Conservation (phyloP, 2,888 invertebrate species). For the Esperia sulphurella region DNA sequence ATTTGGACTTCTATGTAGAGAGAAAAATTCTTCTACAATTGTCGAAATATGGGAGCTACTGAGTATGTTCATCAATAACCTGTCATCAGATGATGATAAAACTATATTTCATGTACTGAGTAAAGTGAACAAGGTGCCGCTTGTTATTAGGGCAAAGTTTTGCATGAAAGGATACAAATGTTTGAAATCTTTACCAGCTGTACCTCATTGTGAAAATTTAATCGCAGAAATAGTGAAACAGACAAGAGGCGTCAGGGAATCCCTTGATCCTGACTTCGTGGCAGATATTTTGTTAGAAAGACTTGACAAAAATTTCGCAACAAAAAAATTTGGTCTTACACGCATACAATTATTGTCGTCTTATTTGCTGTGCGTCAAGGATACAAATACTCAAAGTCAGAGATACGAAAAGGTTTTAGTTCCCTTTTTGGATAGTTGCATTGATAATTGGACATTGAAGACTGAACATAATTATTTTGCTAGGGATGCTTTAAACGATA, state of each 20-base stretch:
- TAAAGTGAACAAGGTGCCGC: slow-evolving; percentile 32
- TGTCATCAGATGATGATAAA: slow-evolving; percentile 47
- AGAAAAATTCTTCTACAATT: slow-evolving; percentile 32
- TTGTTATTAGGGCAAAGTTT: slow-evolving; percentile 32
- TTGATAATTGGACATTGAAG: slow-evolving; percentile 31
- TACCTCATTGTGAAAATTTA: slow-evolving; percentile 15
- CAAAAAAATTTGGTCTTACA: slow-evolving; percentile 16
- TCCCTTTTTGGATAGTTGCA: slow-evolving; percentile 34
- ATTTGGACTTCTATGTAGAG: slow-evolving; percentile 37
- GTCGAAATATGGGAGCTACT: slow-evolving; percentile 40
- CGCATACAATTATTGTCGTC: slow-evolving; percentile 35
- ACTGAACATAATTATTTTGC: slow-evolving; percentile 19
- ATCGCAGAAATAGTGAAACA: slow-evolving; percentile 24
- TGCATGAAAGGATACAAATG: slow-evolving; percentile 45
- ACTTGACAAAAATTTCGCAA: slow-evolving; percentile 30
- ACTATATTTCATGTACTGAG: slow-evolving; percentile 39
- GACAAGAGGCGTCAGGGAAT: slow-evolving; percentile 38
- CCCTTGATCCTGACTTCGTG: slow-evolving; percentile 37
- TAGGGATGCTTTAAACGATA: slow-evolving; percentile 27
- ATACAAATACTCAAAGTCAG: slow-evolving; percentile 35
- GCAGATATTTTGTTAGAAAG: slow-evolving; percentile 34
- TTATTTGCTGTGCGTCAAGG: slow-evolving; percentile 35
- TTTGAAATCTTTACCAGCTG: slow-evolving; percentile 32
- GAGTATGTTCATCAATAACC: slow-evolving; percentile 44
- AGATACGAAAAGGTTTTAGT: slow-evolving; percentile 37